Conservation (phyloP, 2,888 invertebrate species). For the Diogma glabrata region DNA sequence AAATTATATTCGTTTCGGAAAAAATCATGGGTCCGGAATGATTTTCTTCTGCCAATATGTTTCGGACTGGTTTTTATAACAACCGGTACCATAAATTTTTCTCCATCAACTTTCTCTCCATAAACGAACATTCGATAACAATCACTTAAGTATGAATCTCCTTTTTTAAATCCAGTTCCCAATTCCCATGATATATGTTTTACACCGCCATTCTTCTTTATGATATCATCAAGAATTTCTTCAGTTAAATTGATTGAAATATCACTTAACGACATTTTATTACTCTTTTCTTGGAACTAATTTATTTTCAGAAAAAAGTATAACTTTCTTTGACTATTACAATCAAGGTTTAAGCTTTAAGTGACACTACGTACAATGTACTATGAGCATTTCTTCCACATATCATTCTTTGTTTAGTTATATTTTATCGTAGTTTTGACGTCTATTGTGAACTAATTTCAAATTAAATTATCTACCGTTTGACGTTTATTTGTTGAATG, state of each 20-base stretch:
- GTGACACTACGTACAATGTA: too few species aligned
- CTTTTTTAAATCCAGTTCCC: slow-evolving; percentile 41
- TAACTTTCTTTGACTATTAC: too few species aligned
- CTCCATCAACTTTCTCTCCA: slow-evolving; percentile 28
- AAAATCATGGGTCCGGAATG: slow-evolving; percentile 53
- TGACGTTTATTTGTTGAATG: too few species aligned
- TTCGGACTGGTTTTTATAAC: slow-evolving; percentile 56
- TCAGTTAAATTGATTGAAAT: slow-evolving; percentile 36
- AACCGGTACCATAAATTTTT: slow-evolving; percentile 38
- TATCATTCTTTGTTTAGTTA: too few species aligned
- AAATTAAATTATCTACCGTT: too few species aligned
- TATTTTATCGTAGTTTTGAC: too few species aligned
- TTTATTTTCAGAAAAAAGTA: too few species aligned
- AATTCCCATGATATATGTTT: slow-evolving; percentile 36
- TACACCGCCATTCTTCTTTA: slow-evolving; percentile 30
- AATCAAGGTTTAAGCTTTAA: too few species aligned
- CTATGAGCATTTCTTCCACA: too few species aligned
- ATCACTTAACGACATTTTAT: slow-evolving; percentile 24
- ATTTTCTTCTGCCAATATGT: slow-evolving; percentile 47
- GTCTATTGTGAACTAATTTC: too few species aligned
- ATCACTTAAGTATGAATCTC: slow-evolving; percentile 58
- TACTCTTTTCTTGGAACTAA: too few species aligned
- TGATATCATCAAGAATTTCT: slow-evolving; percentile 33
- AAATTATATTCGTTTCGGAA: slow-evolving; percentile 59
- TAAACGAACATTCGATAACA: slow-evolving; percentile 46